These are phyloP conservation scores for Boloria euphrosyne DNA, from an alignment of 2,888 invertebrate species.

Conservation along the genomic window DNA sequence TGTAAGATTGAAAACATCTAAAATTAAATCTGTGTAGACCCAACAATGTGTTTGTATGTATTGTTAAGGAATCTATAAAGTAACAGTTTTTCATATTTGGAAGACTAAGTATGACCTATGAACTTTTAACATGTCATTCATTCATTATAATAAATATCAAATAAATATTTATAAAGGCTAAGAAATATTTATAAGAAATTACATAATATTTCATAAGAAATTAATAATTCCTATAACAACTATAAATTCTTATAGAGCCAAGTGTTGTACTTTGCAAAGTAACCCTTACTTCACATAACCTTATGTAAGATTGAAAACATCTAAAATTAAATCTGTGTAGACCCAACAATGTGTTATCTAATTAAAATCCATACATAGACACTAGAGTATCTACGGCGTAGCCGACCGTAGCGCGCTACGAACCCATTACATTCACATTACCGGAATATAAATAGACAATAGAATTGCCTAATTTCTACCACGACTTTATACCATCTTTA, in stretches of 20 bases:
- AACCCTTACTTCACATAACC: neutral
- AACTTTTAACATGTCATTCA: too few species aligned
- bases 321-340: neutral
- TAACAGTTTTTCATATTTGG: too few species aligned
- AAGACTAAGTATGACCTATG: too few species aligned
- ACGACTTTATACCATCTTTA: neutral
- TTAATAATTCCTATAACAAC: too few species aligned
- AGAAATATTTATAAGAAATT: too few species aligned
- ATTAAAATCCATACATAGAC: slow-evolving; percentile 31
- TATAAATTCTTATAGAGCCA: too few species aligned
- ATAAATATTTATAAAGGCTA: too few species aligned
- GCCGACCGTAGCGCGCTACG: slow-evolving; percentile 49
- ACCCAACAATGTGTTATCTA: slow-evolving; percentile 11
- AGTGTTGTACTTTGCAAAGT: too few species aligned
- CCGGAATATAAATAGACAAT: slow-evolving; percentile 42
- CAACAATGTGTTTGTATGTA: too few species aligned
- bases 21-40: neutral
- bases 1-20: neutral
- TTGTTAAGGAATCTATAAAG: too few species aligned
- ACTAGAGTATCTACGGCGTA: slow-evolving; percentile 54
- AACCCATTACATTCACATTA: slow-evolving; percentile 35
- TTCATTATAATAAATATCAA: too few species aligned
- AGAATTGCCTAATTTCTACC: slow-evolving; percentile 16
- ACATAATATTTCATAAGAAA: too few species aligned
- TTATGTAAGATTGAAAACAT: neutral